These are phyloP conservation scores for Wiebesia pumilae DNA, from an alignment of 1,140 invertebrate species.

Conservation along the genomic window DNA sequence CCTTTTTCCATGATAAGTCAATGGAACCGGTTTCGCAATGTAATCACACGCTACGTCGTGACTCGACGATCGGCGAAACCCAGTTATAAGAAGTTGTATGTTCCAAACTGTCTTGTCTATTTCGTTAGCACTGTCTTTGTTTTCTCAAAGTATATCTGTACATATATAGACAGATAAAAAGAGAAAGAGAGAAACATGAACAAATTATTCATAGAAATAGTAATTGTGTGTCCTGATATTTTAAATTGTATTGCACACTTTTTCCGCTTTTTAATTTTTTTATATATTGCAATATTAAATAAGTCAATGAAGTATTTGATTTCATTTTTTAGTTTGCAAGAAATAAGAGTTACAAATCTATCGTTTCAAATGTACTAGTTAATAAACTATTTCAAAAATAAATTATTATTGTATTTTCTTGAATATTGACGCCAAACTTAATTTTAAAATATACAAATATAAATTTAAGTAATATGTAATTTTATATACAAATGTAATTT, in stretches of 20 bases:
- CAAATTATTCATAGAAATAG: not conserved
- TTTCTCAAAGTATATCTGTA: not conserved
- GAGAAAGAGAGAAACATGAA: not conserved
- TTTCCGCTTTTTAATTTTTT: no score
- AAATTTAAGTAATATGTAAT: no score
- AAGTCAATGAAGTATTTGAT: no score
- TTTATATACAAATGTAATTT: no score
- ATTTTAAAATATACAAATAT: no score
- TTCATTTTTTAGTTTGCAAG: no score
- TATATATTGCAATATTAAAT: no score
- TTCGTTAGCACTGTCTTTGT: not conserved
- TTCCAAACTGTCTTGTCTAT: not conserved
- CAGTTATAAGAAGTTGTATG: constrained; percentile 48
- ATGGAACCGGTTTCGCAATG: constrained; percentile 61
- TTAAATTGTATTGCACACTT: not conserved
- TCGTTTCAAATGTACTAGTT: no score
- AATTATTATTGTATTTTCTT: no score
- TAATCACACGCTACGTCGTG: constrained; percentile 53
- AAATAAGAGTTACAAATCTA: no score
- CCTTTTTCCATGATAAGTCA: constrained; percentile 57
- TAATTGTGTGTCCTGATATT: not conserved
- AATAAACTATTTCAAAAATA: no score
- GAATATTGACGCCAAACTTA: no score
- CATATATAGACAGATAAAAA: not conserved
- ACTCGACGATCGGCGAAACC: constrained; percentile 55